Percentiles rank a stretch among this genome's conserved stretches.
Evolutionary conservation across 2,797 vertebrate species (phyloP).

Genomic region (Amblyopsis hoosieri): DNA sequence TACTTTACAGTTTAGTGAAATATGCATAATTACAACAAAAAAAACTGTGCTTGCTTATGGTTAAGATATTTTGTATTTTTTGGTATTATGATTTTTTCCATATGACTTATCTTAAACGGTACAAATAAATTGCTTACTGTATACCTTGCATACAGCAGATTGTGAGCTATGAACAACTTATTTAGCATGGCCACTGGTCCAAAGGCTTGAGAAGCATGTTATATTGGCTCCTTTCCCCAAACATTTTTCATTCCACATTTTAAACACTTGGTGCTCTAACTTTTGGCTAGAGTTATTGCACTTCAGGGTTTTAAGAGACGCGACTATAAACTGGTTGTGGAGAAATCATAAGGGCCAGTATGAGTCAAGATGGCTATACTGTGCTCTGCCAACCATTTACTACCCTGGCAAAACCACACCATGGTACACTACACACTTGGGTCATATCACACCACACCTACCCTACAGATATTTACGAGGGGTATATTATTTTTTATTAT

Average conservation of each 20-base stretch:
- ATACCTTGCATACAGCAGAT: too few relatives aligned
- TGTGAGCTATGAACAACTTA: too few relatives aligned
- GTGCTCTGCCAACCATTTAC: slow-evolving; percentile 56
- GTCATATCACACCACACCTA: slow-evolving; percentile 48
- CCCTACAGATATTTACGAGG: slow-evolving; percentile 61
- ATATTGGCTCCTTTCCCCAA: neutral
- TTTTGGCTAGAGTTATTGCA: slow-evolving; percentile 62
- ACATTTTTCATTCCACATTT: slow-evolving; percentile 16
- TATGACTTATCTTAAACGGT: too few relatives aligned
- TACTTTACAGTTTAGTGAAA: too few relatives aligned
- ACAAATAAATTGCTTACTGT: too few relatives aligned
- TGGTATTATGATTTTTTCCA: too few relatives aligned
- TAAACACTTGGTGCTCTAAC: slow-evolving; percentile 29
- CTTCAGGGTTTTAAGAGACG: slow-evolving; percentile 60
- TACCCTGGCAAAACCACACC: slow-evolving; percentile 37
- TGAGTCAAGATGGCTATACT: slow-evolving; percentile 39
- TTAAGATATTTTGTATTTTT: too few relatives aligned
- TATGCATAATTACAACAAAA: too few relatives aligned
- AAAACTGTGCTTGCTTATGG: too few relatives aligned
- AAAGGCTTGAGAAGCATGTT: neutral
- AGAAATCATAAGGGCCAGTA: slow-evolving; percentile 55
- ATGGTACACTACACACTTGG: slow-evolving; percentile 50
- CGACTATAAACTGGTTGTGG: slow-evolving; percentile 54
- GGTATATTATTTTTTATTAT: slow-evolving; percentile 70
- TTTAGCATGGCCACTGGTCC: too few relatives aligned